Evolutionary conservation across 1,140 invertebrate species (phyloP).

Genomic region (Drosophila sp.): DNA sequence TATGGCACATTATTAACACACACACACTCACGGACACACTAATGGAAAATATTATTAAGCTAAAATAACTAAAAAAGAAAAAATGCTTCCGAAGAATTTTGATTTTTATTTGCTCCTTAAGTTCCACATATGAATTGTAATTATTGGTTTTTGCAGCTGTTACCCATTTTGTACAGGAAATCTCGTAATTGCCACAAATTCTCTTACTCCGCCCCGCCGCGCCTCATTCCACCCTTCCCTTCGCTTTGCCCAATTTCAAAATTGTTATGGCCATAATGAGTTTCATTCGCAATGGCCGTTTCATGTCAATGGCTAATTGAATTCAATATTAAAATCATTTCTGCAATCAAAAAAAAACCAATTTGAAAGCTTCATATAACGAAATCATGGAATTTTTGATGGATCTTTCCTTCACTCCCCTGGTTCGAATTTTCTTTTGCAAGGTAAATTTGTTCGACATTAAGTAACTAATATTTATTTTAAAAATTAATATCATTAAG

Average conservation of each 20-base stretch:
- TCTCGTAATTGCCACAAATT: constrained; percentile 64
- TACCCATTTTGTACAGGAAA: constrained; percentile 54
- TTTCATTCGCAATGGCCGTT: constrained; percentile 3
- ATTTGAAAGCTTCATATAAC: background rate
- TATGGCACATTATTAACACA: constrained; percentile 69
- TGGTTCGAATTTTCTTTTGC: no score
- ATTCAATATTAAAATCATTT: constrained; percentile 12
- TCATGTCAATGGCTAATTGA: constrained; percentile 9
- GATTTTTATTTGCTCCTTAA: constrained; percentile 38
- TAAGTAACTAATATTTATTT: no score
- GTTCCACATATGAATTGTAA: constrained; percentile 31
- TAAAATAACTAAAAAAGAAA: constrained; percentile 57
- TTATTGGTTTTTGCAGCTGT: constrained; percentile 47
- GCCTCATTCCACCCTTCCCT: background rate
- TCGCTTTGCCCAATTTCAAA: background rate
- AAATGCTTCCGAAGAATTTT: constrained; percentile 66
- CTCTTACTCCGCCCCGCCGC: background rate
- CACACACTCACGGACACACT: constrained; percentile 30
- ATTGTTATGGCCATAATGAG: constrained; percentile 9
- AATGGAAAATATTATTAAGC: constrained; percentile 31
- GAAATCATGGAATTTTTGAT: constrained; percentile 5
- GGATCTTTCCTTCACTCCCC: no score
- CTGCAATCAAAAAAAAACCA: background rate
- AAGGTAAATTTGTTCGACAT: no score
- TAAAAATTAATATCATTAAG: no score